phyloP scores from a whole-genome alignment of 2,888 invertebrate species.

The Eilema sororculum region DNA sequence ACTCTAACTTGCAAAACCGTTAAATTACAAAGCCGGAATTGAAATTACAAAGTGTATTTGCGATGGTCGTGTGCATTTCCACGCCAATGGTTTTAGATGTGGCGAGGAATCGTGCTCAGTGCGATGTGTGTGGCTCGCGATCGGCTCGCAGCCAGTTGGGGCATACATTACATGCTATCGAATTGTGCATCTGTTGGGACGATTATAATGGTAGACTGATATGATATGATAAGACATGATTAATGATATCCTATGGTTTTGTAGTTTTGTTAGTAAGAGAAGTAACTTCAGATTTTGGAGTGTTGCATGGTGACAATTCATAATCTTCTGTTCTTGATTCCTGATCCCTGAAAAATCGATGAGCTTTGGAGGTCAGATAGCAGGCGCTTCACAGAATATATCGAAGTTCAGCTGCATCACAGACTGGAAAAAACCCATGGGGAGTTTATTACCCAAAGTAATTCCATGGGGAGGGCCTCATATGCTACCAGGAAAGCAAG shows the following conservation, averaged over 20 bases:
- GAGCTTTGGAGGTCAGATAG: too few relatives aligned
- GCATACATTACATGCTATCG: not conserved
- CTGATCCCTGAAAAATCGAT: too few relatives aligned
- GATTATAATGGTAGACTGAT: not conserved
- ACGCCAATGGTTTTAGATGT: constrained; percentile 16
- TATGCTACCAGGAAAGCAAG: too few relatives aligned
- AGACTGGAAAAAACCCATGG: too few relatives aligned
- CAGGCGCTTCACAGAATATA: too few relatives aligned
- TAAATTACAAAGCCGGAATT: not conserved
- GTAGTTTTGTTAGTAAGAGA: not conserved
- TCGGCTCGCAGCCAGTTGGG: not conserved
- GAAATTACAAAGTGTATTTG: constrained; percentile 13
- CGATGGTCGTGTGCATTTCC: constrained; percentile 10
- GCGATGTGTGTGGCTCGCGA: not conserved
- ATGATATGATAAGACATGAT: not conserved
- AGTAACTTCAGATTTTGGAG: too few relatives aligned
- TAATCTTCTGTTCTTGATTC: too few relatives aligned
- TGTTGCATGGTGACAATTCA: too few relatives aligned
- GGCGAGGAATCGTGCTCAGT: constrained; percentile 7
- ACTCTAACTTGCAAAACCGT: not conserved
- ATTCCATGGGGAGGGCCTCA: too few relatives aligned
- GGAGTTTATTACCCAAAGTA: too few relatives aligned
- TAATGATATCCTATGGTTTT: not conserved
- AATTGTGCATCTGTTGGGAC: not conserved
- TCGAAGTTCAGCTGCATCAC: too few relatives aligned